phyloP scores from a whole-genome alignment of 2,888 invertebrate genomes.

The Steinernema carpocapsae region DNA sequence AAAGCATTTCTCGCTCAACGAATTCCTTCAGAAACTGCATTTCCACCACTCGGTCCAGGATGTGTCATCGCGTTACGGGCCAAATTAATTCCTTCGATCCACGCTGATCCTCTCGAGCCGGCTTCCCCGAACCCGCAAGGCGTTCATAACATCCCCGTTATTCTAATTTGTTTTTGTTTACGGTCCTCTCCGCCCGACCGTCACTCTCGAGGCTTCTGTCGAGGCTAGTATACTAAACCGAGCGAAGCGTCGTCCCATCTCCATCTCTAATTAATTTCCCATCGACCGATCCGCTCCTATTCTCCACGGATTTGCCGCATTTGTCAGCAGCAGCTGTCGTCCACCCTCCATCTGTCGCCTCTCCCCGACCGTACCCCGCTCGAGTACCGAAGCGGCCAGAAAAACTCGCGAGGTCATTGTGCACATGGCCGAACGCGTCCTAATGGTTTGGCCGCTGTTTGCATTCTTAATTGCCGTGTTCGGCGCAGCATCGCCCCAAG shows the following conservation, averaged over 20 bases:
- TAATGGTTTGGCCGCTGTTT: neutral
- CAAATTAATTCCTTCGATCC: too few species aligned
- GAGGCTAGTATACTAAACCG: neutral
- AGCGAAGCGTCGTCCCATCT: neutral
- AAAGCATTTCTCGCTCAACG: neutral
- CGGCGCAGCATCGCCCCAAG: neutral
- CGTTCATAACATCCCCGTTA: too few species aligned
- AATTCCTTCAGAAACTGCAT: neutral
- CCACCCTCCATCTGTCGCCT: slow-evolving; percentile 9
- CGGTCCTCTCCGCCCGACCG: neutral
- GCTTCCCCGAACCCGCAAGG: too few species aligned
- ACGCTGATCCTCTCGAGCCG: too few species aligned
- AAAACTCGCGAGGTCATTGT: slow-evolving; percentile 30
- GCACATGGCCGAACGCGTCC: slow-evolving; percentile 4
- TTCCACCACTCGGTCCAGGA: neutral
- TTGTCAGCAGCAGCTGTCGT: slow-evolving; percentile 30
- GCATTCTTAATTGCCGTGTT: slow-evolving; percentile 2
- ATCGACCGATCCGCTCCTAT: slow-evolving; percentile 7
- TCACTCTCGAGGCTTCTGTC: neutral
- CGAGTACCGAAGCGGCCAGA: neutral
- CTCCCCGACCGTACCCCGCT: slow-evolving; percentile 15
- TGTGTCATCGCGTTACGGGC: too few species aligned
- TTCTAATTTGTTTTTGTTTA: slow-evolving; percentile 32
- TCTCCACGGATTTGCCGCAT: slow-evolving; percentile 28
- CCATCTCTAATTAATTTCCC: slow-evolving; percentile 30